phyloP scores from a whole-genome alignment of 2,797 vertebrate species.

The Bovichtus variegatus region DNA sequence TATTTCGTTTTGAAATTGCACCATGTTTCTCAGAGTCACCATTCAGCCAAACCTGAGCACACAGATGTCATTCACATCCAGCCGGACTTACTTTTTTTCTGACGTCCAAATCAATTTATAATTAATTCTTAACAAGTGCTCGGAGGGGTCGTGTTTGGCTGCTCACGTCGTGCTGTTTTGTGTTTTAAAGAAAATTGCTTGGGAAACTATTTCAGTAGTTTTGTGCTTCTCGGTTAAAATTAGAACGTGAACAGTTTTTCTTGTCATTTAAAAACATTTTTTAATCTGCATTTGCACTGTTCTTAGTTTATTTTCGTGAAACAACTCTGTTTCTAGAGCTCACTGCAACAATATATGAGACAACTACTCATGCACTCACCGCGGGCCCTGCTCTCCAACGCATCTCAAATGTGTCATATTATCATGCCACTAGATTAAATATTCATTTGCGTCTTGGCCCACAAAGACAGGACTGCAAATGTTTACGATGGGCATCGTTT shows the following conservation, averaged over 20 bases:
- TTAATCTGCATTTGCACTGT: slow-evolving; percentile 9
- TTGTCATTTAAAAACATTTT: neutral
- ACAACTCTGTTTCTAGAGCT: slow-evolving; percentile 9
- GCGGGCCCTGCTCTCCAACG: slow-evolving; percentile 1
- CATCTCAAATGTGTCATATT: slow-evolving; percentile 51
- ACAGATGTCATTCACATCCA: neutral
- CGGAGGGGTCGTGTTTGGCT: neutral
- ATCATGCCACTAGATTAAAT: slow-evolving; percentile 51
- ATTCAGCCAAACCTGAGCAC: neutral
- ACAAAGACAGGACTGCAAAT: slow-evolving; percentile 42
- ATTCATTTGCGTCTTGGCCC: slow-evolving; percentile 59
- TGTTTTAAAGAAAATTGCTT: neutral
- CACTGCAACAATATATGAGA: slow-evolving; percentile 17
- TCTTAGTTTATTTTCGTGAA: slow-evolving; percentile 10
- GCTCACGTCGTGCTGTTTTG: neutral
- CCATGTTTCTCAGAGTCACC: neutral
- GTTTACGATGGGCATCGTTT: slow-evolving; percentile 64
- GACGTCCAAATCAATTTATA: too few relatives aligned
- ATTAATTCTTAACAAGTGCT: too few relatives aligned
- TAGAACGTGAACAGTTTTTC: slow-evolving; percentile 37
- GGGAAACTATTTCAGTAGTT: neutral
- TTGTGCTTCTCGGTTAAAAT: slow-evolving; percentile 25
- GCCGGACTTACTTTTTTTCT: too few relatives aligned
- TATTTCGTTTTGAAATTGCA: neutral
- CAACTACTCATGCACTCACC: slow-evolving; percentile 18